Conservation (phyloP, 2,888 invertebrate species). For the Drosophila silvestris region DNA sequence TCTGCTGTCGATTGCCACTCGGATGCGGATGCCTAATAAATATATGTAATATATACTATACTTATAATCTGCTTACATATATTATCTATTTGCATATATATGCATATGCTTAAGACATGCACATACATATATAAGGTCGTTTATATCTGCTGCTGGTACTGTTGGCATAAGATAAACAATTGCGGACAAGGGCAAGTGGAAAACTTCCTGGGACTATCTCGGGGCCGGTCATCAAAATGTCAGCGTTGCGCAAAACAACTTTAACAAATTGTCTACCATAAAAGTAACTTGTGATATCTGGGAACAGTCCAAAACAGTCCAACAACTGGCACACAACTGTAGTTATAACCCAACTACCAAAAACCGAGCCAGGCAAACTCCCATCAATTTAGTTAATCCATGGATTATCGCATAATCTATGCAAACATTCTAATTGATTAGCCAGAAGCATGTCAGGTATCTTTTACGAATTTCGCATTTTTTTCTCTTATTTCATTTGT, state of each 20-base stretch:
- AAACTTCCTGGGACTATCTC: slow-evolving; percentile 50
- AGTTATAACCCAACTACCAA: neutral
- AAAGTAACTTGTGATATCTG: slow-evolving; percentile 20
- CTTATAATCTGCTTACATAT: neutral
- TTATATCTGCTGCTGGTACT: slow-evolving; percentile 26
- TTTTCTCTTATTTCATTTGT: neutral
- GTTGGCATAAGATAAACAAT: slow-evolving; percentile 26
- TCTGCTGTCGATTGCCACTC: neutral
- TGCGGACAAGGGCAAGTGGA: slow-evolving; percentile 15
- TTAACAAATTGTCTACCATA: slow-evolving; percentile 44
- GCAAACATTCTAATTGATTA: neutral
- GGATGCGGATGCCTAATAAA: neutral
- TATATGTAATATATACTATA: neutral
- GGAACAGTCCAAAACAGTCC: neutral
- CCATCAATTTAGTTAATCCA: neutral
- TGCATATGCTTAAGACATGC: slow-evolving; percentile 1
- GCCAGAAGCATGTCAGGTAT: neutral
- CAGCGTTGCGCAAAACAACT: slow-evolving; percentile 39
- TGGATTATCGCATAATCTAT: too few species aligned
- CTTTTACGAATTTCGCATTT: neutral
- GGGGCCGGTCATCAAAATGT: slow-evolving; percentile 46
- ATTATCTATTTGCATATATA: neutral
- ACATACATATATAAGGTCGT: neutral
- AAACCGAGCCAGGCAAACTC: slow-evolving; percentile 13
- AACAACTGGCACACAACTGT: neutral